Evolutionary conservation across 2,888 invertebrate species (phyloP), one percentile per base, ranked within the genome.

Genomic region (Pinctada fucata): DNA sequence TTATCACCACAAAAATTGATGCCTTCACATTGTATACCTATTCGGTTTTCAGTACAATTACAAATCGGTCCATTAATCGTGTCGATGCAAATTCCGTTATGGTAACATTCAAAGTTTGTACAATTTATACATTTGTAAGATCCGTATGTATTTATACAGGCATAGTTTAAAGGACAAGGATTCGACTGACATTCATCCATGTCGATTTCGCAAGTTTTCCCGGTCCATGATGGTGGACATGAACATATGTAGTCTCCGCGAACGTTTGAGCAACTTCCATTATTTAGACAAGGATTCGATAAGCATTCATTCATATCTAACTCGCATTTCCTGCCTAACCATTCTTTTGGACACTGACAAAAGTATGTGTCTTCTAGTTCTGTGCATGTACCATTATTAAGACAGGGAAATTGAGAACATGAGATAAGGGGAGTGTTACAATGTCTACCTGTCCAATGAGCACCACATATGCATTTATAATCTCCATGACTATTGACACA

Each of bases 111-210:
- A n/a, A 72, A 66, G 48, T 52, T 47, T 4, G 67, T 49, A 50
- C 77, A 77, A 45, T 77, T 72, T 1, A 49, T 6, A 45, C 77
- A 77, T 3, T 67, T n/a, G 45, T 72, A 77, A 6, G 72, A 72
- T 3, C 49, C 58, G 16, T 49, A 3, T 49, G 10, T 72, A 45
- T 77, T 77, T 2, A 72, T 51, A 50, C 77, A 77, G 13, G 65
- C 68, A 13, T 47, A 72, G n/a, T 58, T 31, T 13, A 8, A 31
- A 6, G 65, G 66, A 65, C 77, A 77, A 2, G 72, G 77, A 51
- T 68, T 65, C 13, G 16, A 8, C 2, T 8, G 16, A 16, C 77
- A 77, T 31, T 77, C 77, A 48, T 77, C 49, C 5, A 72, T 58
- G 49, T 77, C 72, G 31, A 67, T 10, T 13, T 72, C 65, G 52